Base-by-base conservation (phyloP, 2,113 vertebrate genomes). In the Hassar affinis region DNA sequence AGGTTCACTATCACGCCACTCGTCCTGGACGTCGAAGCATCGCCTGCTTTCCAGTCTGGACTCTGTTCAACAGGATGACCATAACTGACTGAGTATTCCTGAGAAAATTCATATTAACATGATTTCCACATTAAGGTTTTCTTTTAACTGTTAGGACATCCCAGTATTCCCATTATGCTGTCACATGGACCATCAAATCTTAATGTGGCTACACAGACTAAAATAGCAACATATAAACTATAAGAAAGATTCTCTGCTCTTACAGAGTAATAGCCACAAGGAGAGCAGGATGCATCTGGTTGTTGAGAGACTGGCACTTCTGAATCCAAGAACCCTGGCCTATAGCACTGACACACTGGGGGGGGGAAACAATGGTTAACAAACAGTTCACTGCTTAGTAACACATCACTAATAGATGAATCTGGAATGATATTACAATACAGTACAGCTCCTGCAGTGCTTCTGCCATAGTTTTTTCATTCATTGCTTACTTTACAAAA, bases 231-330 rank as follows among this genome's bases (percentile, higher is more conserved):
- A 9, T 80, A 74, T 7, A 14, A 4, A 45, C 45, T 33, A 2
- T 69, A 49, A 74, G 22, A 27, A 61, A 61, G 56, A 10, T 22
- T n/a, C 78, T 90, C 90, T 56, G 51, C 6, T 76, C 85, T 84
- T 18, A 95, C 96, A 93, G 92, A 93, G 85, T 92, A 94, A 89
- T 92, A 92, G 86, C 78, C 89, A 86, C 89, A 91, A 69, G 87
- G 88, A 56, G 92, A 77, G 66, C 90, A 91, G 0, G 87, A 82
- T 2, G 20, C 89, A 84, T 92, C 82, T 33, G 89, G 69, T 75
- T 92, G 91, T 57, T 90, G 61, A 20, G 87, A 87, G 86, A 77
- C 80, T 82, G 86, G 79, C 38, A 90, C 47, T 54, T 87, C 62
- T 42, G 89, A 86, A 3, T 90, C 88, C 84, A 92, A 33, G 59